A percentile compares a stretch with the other conserved stretches of the same genome.
phyloP scores from a whole-genome alignment of 2,797 vertebrate genomes.

The Rhincodon typus region DNA sequence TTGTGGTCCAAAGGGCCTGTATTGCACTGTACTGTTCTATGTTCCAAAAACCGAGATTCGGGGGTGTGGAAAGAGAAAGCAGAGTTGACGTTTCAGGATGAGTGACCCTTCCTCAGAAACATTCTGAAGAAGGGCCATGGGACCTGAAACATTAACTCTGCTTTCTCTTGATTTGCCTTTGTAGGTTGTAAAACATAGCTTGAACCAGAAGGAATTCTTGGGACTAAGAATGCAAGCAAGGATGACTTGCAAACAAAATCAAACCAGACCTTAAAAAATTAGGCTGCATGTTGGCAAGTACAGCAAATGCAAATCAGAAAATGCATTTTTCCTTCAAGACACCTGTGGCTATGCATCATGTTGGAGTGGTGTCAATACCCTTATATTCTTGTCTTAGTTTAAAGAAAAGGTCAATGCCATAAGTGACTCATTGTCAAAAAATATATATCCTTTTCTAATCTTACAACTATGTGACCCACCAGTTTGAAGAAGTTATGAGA shows the following conservation, averaged over 20 bases:
- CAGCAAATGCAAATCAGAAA: neutral
- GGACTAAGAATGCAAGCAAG: neutral
- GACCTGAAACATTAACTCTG: too few relatives aligned
- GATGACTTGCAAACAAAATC: neutral
- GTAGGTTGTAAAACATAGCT: neutral
- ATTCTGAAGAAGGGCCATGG: too few relatives aligned
- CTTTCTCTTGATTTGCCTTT: too few relatives aligned
- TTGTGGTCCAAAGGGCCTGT: too few relatives aligned
- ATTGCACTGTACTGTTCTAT: too few relatives aligned
- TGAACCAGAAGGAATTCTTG: neutral
- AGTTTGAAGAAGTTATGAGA: neutral
- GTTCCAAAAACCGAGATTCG: too few relatives aligned
- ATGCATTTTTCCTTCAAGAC: neutral
- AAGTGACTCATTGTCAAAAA: too few relatives aligned
- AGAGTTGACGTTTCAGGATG: too few relatives aligned
- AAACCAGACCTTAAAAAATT: neutral
- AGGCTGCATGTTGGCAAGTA: neutral
- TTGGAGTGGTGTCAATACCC: neutral
- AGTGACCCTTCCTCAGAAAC: too few relatives aligned
- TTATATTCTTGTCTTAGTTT: neutral
- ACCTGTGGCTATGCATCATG: neutral
- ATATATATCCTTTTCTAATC: neutral
- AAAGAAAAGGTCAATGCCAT: neutral
- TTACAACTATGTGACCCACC: neutral
- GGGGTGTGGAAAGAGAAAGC: too few relatives aligned